Conservation (phyloP, 2,888 invertebrate genomes). For the Taphrorychus bicolor region DNA sequence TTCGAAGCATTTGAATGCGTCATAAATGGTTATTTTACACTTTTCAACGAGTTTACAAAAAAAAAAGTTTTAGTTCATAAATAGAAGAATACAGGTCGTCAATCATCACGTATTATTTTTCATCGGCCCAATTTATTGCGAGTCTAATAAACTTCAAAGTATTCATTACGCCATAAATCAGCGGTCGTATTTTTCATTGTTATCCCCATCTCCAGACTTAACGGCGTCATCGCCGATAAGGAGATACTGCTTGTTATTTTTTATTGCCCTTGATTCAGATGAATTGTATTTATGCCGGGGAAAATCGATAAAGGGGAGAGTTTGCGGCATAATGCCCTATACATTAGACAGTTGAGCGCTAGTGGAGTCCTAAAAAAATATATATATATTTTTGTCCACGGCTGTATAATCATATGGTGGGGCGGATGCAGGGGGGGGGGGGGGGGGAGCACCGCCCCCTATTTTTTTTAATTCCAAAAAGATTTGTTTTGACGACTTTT, state of each 20-base stretch:
- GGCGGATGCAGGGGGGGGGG: no score
- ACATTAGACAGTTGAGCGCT: neutral
- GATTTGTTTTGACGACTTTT: no score
- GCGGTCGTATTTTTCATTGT: slow-evolving; percentile 34
- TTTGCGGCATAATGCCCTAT: neutral
- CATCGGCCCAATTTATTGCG: neutral
- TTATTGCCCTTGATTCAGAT: slow-evolving; percentile 43
- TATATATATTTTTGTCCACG: no score
- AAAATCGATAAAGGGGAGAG: slow-evolving; percentile 35
- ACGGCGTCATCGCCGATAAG: slow-evolving; percentile 35
- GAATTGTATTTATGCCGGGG: slow-evolving; percentile 40
- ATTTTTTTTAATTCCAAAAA: no score
- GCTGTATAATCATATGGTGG: no score
- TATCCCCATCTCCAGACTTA: slow-evolving; percentile 37
- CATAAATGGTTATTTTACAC: no score
- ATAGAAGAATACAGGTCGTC: no score
- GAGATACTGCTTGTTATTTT: slow-evolving; percentile 42
- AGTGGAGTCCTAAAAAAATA: neutral
- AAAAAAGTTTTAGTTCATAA: no score
- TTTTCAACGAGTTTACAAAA: no score
- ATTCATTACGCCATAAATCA: slow-evolving; percentile 32
- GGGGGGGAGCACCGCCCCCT: no score
- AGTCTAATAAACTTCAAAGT: slow-evolving; percentile 28
- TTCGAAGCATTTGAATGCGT: no score
- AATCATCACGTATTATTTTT: neutral